These are phyloP conservation scores for Xiphorhynchus elegans DNA, from an alignment of 2,113 vertebrate genomes.

Conservation along the genomic window DNA sequence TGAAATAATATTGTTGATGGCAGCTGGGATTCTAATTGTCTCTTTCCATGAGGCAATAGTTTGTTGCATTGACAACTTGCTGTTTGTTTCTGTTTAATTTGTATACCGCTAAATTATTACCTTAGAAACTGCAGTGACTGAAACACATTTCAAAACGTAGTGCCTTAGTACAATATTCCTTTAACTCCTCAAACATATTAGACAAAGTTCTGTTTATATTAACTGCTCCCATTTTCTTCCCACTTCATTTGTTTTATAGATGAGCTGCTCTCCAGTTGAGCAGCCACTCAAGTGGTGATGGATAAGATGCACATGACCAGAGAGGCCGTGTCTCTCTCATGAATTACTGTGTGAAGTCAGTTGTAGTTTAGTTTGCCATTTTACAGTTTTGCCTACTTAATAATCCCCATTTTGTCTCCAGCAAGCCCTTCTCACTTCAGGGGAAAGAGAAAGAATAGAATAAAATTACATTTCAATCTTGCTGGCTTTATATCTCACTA, in stretches of 20 bases:
- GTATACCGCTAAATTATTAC: not conserved
- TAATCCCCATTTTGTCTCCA: constrained; percentile 24
- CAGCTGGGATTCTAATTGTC: not conserved
- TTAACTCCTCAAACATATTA: not conserved
- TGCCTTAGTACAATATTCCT: not conserved
- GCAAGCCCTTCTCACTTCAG: not conserved
- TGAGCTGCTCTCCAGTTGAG: not conserved
- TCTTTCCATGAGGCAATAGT: not conserved
- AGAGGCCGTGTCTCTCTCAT: not conserved
- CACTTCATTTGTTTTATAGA: not conserved
- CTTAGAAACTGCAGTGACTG: not conserved
- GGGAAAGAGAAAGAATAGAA: not conserved
- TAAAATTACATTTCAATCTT: not conserved
- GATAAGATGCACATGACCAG: not conserved
- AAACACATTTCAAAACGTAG: not conserved
- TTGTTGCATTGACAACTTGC: not conserved
- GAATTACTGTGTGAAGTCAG: not conserved
- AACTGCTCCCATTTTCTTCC: not conserved
- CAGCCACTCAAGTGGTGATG: not conserved
- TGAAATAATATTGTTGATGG: not conserved
- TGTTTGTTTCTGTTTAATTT: not conserved
- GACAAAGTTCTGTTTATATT: not conserved
- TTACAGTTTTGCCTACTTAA: not conserved
- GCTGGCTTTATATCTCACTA: not conserved
- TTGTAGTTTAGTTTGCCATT: constrained; percentile 25